phyloP scores from a whole-genome alignment of 2,888 invertebrate genomes.

The Abrostola triplasia region DNA sequence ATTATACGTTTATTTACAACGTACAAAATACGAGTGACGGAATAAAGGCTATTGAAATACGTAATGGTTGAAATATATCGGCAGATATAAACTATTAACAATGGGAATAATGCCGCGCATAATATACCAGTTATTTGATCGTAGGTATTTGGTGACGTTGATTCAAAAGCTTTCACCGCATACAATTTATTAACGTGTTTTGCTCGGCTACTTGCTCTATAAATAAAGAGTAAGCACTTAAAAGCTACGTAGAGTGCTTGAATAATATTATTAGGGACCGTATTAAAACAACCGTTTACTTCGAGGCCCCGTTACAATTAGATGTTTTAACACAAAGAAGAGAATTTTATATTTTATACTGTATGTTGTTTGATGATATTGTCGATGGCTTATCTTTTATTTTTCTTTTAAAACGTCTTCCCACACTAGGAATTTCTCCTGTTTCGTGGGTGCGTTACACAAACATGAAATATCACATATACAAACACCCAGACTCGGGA shows the following conservation, averaged over 20 bases:
- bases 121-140: constrained; percentile 25
- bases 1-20: constrained; percentile 20
- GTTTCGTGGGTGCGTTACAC: too few species aligned
- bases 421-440: too few species aligned
- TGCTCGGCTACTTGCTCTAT: constrained; percentile 43
- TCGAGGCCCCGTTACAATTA: constrained; percentile 20
- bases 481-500: too few species aligned
- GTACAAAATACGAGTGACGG: constrained; percentile 31
- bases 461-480: too few species aligned
- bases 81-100: constrained; percentile 28
- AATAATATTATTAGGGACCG: constrained; percentile 38
- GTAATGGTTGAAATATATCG: constrained; percentile 39
- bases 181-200: constrained; percentile 60
- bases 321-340: constrained; percentile 7
- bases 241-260: constrained; percentile 45
- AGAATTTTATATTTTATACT: constrained; percentile 2
- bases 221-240: constrained; percentile 58
- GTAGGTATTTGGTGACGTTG: constrained; percentile 48
- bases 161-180: constrained; percentile 46
- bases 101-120: constrained; percentile 26
- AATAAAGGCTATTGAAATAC: constrained; percentile 38
- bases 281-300: constrained; percentile 35
- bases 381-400: background rate
- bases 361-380: background rate
- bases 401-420: too few species aligned